Conservation (phyloP, 92 coral and sea anemone genomes). For the Chrysogorgia sp. region DNA sequence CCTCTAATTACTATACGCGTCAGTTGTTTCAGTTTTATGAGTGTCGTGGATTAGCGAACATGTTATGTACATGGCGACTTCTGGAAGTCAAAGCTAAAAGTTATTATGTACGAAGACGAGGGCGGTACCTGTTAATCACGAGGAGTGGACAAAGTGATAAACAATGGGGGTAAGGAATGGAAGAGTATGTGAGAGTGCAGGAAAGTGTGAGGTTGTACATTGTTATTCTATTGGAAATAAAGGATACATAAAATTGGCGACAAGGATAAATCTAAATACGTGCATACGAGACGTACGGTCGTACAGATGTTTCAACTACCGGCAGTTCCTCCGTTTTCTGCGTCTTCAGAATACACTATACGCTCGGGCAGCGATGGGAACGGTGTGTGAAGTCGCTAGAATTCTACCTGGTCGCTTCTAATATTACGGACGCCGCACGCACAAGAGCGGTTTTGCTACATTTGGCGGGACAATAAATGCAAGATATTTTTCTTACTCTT, state of each 20-base stretch:
- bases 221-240: too few species aligned
- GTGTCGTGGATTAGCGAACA: too few species aligned
- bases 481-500: slow-evolving; percentile 17
- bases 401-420: slow-evolving; percentile 14
- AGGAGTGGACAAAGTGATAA: too few species aligned
- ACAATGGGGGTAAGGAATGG: too few species aligned
- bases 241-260: slow-evolving; percentile 28
- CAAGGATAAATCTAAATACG: not conserved
- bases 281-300: not conserved
- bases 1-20: too few species aligned
- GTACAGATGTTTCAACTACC: slow-evolving; percentile 44
- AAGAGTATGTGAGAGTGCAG: too few species aligned
- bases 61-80: too few species aligned
- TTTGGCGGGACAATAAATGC: slow-evolving; percentile 12
- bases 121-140: too few species aligned
- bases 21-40: too few species aligned
- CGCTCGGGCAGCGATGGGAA: slow-evolving; percentile 21
- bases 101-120: too few species aligned
- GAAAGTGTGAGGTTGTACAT: too few species aligned
- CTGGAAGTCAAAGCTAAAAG: too few species aligned
- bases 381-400: slow-evolving; percentile 22
- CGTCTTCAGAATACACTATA: slow-evolving; percentile 15
- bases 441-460: slow-evolving; percentile 15
- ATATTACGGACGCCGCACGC: slow-evolving; percentile 8
- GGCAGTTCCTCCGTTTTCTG: slow-evolving; percentile 49